phyloP scores from a whole-genome alignment of 1,140 invertebrate genomes.

The Alviniconcha marisindica region DNA sequence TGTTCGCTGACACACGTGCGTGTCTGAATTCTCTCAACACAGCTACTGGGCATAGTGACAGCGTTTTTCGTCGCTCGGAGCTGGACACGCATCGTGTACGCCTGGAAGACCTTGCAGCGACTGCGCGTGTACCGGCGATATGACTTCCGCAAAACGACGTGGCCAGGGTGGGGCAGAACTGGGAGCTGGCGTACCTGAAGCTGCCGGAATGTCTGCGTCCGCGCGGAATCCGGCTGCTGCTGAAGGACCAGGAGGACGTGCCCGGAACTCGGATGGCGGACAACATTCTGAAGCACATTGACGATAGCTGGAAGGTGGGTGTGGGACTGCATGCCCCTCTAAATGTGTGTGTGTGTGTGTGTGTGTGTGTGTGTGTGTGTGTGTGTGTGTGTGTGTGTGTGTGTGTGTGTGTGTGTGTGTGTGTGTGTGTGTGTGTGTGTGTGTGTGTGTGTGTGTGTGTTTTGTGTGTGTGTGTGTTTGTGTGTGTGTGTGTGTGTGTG shows the following conservation, averaged over 20 bases:
- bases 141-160: neutral
- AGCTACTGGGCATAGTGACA: neutral
- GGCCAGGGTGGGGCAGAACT: neutral
- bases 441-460: no score
- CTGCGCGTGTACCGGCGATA: neutral
- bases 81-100: neutral
- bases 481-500: no score
- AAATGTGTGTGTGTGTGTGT: neutral
- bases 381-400: no score
- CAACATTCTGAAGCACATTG: neutral
- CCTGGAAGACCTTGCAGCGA: neutral
- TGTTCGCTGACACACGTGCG: no score
- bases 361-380: no score
- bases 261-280: neutral
- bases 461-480: no score
- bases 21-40: neutral
- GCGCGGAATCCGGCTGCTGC: neutral
- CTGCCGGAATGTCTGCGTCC: neutral
- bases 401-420: no score
- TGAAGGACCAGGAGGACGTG: neutral
- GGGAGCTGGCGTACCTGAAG: neutral
- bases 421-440: no score
- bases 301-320: neutral
- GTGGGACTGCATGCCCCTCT: neutral
- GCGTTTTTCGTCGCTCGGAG: neutral